Base-by-base conservation (phyloP, 2,797 vertebrate species). In the Sebastes hubbsi region DNA sequence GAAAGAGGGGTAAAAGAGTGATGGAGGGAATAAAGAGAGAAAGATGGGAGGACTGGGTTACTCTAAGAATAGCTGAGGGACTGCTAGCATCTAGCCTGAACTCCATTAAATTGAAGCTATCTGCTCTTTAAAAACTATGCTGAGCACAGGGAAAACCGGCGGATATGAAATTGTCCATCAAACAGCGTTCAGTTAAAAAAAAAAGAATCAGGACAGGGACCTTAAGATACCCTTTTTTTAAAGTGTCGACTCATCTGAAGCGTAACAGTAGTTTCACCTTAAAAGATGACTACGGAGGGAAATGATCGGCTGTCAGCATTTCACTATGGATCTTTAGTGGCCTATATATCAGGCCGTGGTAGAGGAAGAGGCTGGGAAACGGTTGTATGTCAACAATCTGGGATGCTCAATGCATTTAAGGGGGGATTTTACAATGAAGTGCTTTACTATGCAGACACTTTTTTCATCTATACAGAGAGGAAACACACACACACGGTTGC, bases 131-230 rank as follows among this genome's bases (percentile, higher is more conserved):
- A 70, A 87, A 90, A 86, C 71, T 76, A 7, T 89, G 92, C 90
- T 90, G 90, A 90, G 89, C 81, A 69, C 82, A 75, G 91, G 65
- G 60, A 77, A 91, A 91, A 88, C 55, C 13, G 65, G 24, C 59
- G 66, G 85, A 91, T 89, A 87, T 88, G 81, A 91, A 91, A 84
- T 87, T 91, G 89, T 89, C 91, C 84, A 89, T 93, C 91, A 93
- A 82, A 91, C 46, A 24, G 71, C 1, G 5, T n/a, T 65, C 60
- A 62, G 81, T 58, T 1, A 25, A 30, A 56, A 70, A 73, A 80
- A 81, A 54, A 20, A 56, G 18, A 25, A 3, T 36, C 73, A 83
- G 64, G 83, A 83, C 77, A 80, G 78, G 81, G 73, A 86, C 82
- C 81, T 86, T 73, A 83, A 84, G 70, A 81, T 83, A 61, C 71